Conservation (phyloP, 2,888 invertebrate genomes). For the Machimus atricapillus region DNA sequence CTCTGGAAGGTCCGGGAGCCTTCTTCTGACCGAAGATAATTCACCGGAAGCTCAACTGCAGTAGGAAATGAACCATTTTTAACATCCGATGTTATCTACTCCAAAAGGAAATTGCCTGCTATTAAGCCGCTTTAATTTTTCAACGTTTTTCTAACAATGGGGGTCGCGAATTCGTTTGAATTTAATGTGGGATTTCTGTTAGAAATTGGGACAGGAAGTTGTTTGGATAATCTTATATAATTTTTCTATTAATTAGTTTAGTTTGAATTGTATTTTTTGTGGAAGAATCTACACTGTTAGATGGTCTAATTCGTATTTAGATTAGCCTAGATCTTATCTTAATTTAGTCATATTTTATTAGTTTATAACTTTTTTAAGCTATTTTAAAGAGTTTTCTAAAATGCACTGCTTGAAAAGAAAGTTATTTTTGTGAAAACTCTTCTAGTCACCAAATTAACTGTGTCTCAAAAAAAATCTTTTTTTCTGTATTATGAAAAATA, state of each 20-base stretch:
- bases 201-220: background rate
- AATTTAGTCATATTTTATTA: background rate
- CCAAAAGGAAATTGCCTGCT: slow-evolving; percentile 6
- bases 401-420: too few relatives aligned
- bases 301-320: background rate
- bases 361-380: too few relatives aligned
- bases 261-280: background rate
- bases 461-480: too few relatives aligned
- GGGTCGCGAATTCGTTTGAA: background rate
- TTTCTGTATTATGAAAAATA: too few relatives aligned
- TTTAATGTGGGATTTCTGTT: background rate
- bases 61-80: slow-evolving; percentile 27
- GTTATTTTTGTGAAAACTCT: too few relatives aligned
- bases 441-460: too few relatives aligned
- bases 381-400: too few relatives aligned
- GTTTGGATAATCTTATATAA: background rate
- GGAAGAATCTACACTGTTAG: background rate
- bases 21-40: background rate
- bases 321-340: background rate
- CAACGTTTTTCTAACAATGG: background rate
- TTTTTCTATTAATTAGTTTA: background rate
- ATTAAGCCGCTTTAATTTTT: slow-evolving; percentile 7
- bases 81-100: slow-evolving; percentile 25
- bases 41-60: slow-evolving; percentile 22
- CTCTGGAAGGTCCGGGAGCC: background rate